A percentile compares a stretch with the other conserved stretches of the same genome.
These are phyloP conservation scores for Aphodius sticticus DNA, from an alignment of 2,888 invertebrate genomes.

Conservation along the genomic window DNA sequence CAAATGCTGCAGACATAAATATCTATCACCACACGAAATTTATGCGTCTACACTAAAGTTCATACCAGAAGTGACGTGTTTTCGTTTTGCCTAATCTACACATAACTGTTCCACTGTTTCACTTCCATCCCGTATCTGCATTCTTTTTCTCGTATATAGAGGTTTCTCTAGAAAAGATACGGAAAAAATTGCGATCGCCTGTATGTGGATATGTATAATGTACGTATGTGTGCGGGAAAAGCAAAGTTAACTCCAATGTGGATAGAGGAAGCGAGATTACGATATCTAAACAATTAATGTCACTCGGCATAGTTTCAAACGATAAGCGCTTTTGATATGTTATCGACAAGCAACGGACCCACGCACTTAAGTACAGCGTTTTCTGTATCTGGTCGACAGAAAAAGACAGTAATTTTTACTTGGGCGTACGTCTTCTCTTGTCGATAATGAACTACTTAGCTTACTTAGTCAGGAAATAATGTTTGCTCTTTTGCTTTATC, in stretches of 20 bases:
- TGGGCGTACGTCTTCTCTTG: background rate
- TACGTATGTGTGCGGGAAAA: background rate
- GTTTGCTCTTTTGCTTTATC: background rate
- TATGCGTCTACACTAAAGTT: background rate
- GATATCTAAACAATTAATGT: constrained; percentile 47
- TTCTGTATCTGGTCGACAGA: constrained; percentile 24
- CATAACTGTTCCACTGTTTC: background rate
- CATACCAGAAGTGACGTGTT: background rate
- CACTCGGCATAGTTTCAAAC: constrained; percentile 43
- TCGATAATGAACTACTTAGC: background rate
- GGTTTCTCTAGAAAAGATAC: background rate
- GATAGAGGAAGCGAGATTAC: constrained; percentile 37
- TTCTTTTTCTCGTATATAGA: background rate
- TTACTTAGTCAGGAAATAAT: background rate
- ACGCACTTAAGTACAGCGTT: constrained; percentile 46
- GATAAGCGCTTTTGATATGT: constrained; percentile 42
- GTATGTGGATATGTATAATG: background rate
- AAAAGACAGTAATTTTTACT: background rate
- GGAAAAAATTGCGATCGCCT: background rate
- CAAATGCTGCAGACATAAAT: background rate
- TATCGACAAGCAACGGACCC: constrained; percentile 43
- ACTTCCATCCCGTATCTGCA: background rate
- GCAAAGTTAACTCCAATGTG: background rate
- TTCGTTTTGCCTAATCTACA: background rate
- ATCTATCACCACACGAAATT: background rate